Percentiles rank a stretch among this genome's conserved stretches.
phyloP scores from a whole-genome alignment of 2,113 vertebrate species.

The Tonatia bakeri region DNA sequence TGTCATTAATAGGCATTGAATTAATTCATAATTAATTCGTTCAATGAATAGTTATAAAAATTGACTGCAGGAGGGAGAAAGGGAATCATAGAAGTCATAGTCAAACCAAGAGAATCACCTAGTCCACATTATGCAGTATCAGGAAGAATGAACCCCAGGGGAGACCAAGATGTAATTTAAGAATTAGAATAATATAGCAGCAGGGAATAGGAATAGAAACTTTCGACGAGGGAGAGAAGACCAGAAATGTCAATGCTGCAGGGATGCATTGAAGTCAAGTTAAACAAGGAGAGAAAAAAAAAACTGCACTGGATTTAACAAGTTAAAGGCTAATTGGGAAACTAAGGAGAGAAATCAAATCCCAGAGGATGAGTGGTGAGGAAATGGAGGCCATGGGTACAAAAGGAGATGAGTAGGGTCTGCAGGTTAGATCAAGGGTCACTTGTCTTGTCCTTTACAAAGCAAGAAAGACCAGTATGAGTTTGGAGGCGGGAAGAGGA shows the following conservation, averaged over 20 bases:
- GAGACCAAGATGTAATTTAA: background rate
- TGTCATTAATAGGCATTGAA: background rate
- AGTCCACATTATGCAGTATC: background rate
- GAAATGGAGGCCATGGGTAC: background rate
- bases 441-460: background rate
- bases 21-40: conserved; percentile 1
- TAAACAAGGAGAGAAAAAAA: background rate
- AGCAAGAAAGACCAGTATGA: background rate
- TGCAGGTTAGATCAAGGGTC: background rate
- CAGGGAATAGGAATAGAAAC: background rate
- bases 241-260: background rate
- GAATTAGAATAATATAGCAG: conserved; percentile 26
- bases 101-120: conserved; percentile 12
- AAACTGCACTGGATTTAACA: background rate
- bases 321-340: background rate
- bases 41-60: background rate
- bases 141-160: conserved; percentile 10
- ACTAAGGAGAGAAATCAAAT: background rate
- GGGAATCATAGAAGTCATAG: background rate
- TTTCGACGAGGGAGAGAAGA: background rate
- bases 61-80: background rate
- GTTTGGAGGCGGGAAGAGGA: background rate
- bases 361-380: background rate
- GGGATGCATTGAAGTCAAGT: background rate
- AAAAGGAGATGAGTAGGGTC: background rate